phyloP scores from a whole-genome alignment of 2,113 vertebrate species.

The Psophia crepitans region DNA sequence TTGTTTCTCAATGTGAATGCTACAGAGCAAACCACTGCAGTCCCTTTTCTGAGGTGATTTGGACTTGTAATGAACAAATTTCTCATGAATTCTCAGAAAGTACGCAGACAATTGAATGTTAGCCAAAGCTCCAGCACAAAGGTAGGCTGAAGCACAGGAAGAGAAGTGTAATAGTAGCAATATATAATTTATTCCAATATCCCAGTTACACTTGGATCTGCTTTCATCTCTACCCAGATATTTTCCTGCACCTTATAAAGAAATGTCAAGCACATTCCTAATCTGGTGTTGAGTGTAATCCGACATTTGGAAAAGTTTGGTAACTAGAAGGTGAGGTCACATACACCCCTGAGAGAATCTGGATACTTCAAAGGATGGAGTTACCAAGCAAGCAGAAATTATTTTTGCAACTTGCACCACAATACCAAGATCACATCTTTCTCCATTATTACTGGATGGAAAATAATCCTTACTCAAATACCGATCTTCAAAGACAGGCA shows the following conservation, averaged over 20 bases:
- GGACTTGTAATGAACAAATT: background rate
- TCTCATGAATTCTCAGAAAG: background rate
- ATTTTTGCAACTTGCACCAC: constrained; percentile 48
- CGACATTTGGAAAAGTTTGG: constrained; percentile 68
- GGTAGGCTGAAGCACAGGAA: constrained; percentile 54
- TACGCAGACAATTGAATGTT: background rate
- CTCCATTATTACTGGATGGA: background rate
- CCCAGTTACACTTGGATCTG: constrained; percentile 56
- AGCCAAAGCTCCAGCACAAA: constrained; percentile 45
- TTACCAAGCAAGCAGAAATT: constrained; percentile 45
- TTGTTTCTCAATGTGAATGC: background rate
- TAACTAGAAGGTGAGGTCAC: constrained; percentile 58
- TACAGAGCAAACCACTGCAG: background rate
- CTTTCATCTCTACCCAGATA: constrained; percentile 67
- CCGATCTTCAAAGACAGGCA: background rate
- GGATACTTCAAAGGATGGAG: constrained; percentile 57
- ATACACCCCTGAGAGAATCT: constrained; percentile 48
- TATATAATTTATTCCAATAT: constrained; percentile 65
- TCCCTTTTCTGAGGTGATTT: background rate
- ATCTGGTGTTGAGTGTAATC: constrained; percentile 69
- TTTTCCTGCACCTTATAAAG: constrained; percentile 67
- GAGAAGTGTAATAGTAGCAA: constrained; percentile 51
- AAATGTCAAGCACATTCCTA: constrained; percentile 65
- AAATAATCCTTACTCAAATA: constrained; percentile 17
- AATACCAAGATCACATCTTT: constrained; percentile 34